phyloP scores from a whole-genome alignment of 2,797 vertebrate genomes.

The Paguma larvata region DNA sequence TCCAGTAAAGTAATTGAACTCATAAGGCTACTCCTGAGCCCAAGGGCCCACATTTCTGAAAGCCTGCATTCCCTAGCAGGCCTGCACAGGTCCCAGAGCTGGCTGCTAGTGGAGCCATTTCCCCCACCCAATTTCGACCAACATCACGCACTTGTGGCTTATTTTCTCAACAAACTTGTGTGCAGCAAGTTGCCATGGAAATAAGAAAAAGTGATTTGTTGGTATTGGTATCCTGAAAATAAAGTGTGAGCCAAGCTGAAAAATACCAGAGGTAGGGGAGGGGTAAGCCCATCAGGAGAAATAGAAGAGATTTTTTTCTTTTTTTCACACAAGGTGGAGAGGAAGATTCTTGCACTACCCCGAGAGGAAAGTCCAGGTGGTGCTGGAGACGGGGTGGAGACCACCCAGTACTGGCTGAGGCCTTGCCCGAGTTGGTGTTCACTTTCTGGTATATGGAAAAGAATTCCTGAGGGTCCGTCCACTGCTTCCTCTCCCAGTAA shows the following conservation, averaged over 20 bases:
- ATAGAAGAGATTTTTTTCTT: accelerated
- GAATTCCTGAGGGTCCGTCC: slow-evolving; percentile 74
- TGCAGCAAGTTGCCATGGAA: slow-evolving; percentile 87
- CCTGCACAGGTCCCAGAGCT: not conserved
- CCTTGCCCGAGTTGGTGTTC: not conserved
- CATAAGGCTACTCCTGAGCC: not conserved
- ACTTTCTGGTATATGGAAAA: not conserved
- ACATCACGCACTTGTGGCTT: slow-evolving; percentile 54
- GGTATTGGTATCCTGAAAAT: slow-evolving; percentile 80
- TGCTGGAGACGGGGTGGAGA: not conserved
- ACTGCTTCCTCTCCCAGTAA: slow-evolving; percentile 62
- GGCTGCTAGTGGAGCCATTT: slow-evolving; percentile 42
- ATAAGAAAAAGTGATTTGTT: slow-evolving; percentile 79
- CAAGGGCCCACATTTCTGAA: not conserved
- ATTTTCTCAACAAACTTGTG: slow-evolving; percentile 80
- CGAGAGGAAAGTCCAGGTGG: not conserved
- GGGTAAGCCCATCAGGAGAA: not conserved
- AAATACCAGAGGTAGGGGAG: slow-evolving; percentile 52
- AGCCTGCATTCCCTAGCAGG: not conserved
- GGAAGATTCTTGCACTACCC: accelerated
- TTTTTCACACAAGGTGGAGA: not conserved
- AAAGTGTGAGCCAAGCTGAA: slow-evolving; percentile 73
- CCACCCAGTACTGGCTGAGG: accelerated
- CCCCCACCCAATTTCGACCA: slow-evolving; percentile 59
- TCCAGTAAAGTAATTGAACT: slow-evolving; percentile 35